Evolutionary conservation across 92 coral and sea anemone genomes (phyloP), one percentile per base, ranked within the genome.

Genomic region (Actinostola sp.): DNA sequence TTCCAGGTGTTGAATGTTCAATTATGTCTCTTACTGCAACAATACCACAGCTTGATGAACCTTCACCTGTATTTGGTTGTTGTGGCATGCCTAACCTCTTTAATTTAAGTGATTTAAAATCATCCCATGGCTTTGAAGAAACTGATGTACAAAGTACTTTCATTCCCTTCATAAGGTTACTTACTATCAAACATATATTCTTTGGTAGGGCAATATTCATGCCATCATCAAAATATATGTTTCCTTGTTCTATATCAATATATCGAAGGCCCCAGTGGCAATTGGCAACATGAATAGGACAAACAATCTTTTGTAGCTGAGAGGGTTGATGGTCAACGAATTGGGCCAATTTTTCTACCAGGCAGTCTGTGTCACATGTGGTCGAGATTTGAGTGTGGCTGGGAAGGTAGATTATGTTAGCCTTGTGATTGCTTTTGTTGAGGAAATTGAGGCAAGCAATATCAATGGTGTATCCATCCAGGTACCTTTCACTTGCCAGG

Each of bases 41-140:
- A 34, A 82, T 66, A 10, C 81, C 81, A 67, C 81, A n/a, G 44
- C 86, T 82, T 44, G 64, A 28, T 25, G 74, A 71, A 3, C 85
- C 85, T 19, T 63, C 67, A 8, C 79, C 74, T 25, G 19, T 1
- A 8, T 29, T 27, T 62, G 86, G 63, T n/a, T 79, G 78, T 48
- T 23, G 42, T 0, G 66, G 86, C 80, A 81, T 81, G 6, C 80
- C 86, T 64, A 65, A 55, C 26, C 77, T 24, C n/a, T n/a, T n/a
- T n/a, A n/a, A n/a, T 68, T 9, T 24, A 13, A 24, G 32, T 19
- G 15, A 5, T 26, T 2, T 19, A 8, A 3, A 2, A 19, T 17
- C 63, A 56, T 3, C 33, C 5, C 31, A 3, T 5, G 11, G 8
- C 32, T 5, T 5, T 2, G 9, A 9, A 4, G 28, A 12, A 30